Evolutionary conservation across 2,797 vertebrate species (phyloP), one percentile per base, ranked within the genome.

Genomic region (Melanitta fusca): DNA sequence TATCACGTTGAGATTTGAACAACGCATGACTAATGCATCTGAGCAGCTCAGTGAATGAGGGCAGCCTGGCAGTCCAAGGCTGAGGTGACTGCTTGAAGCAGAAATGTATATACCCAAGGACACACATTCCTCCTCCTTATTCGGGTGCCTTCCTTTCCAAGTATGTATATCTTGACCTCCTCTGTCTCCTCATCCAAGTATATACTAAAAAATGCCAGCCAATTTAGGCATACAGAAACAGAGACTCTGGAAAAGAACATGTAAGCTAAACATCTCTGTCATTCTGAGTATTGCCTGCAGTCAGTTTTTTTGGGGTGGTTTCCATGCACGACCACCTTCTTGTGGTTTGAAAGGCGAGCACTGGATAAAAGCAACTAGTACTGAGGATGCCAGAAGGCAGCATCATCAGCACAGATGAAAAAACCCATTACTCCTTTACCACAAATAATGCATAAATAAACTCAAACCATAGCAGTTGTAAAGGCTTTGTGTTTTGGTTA

Each of bases 371-470:
- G 45, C 22, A 68, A 69, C 13, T 34, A 74, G 36, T 32, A 56
- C 41, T 28, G 69, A 94, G 72, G 41, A 80, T 96, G 75, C 66
- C 36, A 93, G 93, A 87, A 82, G 30, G 72, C n/a, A 94, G 79
- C 60, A 85, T 94, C 89, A 88, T 77, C 56, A 84, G 72, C 68
- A 72, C 39, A 54, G 73, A 65, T 93, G 85, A 84, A 85, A 96
- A 80, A 96, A 96, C 36, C 43, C 38, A 64, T 96, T 96, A 89
- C 68, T 83, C 19, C 56, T 91, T 91, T 79, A 87, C 69, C 83
- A 95, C 62, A 95, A 93, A 93, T 89, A 93, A 88, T 74, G 74
- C 64, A 82, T 79, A 93, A 96, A 97, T 71, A 94, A 88, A 95
- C 95, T 65, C 66, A 96, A 96, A 65, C 41, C 73, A 86, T 43